Conservation (phyloP, 2,888 invertebrate genomes). For the Oligia latruncula region DNA sequence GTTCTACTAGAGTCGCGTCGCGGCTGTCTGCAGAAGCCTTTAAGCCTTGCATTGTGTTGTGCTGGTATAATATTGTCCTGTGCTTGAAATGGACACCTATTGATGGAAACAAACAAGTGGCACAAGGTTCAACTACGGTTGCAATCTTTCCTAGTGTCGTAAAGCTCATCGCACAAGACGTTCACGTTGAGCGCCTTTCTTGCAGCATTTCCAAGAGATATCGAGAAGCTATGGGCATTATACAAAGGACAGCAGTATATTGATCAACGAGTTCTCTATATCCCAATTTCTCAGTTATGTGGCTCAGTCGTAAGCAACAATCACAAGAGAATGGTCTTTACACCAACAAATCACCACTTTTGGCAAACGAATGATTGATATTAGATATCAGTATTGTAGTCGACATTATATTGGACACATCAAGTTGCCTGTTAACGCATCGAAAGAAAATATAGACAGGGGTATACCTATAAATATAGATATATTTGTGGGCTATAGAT, state of each 20-base stretch:
- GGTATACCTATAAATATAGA: too few relatives aligned
- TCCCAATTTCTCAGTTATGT: too few relatives aligned
- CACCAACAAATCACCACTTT: too few relatives aligned
- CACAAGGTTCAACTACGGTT: constrained; percentile 27
- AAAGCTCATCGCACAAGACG: constrained; percentile 6
- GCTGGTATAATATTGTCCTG: constrained; percentile 40
- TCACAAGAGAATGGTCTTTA: too few relatives aligned
- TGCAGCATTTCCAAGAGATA: too few relatives aligned
- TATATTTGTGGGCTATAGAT: neutral
- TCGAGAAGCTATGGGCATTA: neutral
- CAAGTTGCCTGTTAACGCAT: too few relatives aligned
- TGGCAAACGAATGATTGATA: too few relatives aligned
- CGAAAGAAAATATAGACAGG: too few relatives aligned
- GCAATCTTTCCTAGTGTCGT: constrained; percentile 26
- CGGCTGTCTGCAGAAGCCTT: neutral
- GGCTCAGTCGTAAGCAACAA: too few relatives aligned
- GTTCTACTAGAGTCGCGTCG: neutral
- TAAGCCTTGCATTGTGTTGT: constrained; percentile 53
- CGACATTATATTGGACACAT: too few relatives aligned
- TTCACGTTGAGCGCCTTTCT: constrained; percentile 4
- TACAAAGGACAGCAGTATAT: neutral
- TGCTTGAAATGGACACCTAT: constrained; percentile 40
- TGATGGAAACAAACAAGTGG: constrained; percentile 27
- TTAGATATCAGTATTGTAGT: too few relatives aligned
- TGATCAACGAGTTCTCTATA: too few relatives aligned